Conservation (phyloP, 2,888 invertebrate genomes). For the Seira sanloemensis region DNA sequence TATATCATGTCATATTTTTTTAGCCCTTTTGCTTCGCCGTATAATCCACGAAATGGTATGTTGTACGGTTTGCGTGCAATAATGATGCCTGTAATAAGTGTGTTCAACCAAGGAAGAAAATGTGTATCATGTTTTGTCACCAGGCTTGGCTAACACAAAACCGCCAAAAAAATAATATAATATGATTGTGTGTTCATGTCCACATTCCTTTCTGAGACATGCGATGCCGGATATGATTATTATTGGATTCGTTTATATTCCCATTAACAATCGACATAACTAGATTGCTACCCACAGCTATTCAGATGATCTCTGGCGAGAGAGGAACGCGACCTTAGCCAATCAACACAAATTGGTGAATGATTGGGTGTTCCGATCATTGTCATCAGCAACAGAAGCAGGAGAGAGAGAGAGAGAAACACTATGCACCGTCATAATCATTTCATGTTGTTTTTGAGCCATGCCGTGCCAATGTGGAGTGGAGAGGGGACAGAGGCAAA, state of each 20-base stretch:
- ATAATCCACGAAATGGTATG: not conserved
- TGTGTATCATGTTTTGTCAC: slow-evolving; percentile 8
- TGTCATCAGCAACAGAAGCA: slow-evolving; percentile 1
- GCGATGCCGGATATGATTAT: slow-evolving; percentile 6
- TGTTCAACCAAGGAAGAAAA: slow-evolving; percentile 3
- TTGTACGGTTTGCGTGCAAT: not conserved
- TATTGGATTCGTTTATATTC: not conserved
- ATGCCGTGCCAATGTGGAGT: too few relatives aligned
- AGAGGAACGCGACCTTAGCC: slow-evolving; percentile 30
- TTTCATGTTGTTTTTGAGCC: not conserved
- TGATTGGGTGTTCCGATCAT: not conserved
- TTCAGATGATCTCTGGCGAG: not conserved
- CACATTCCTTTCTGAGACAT: not conserved
- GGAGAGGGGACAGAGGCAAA: not conserved
- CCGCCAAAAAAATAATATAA: too few relatives aligned
- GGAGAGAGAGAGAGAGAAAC: too few relatives aligned
- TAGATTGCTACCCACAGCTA: too few relatives aligned
- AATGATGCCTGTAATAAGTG: slow-evolving; percentile 6
- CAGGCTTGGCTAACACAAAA: not conserved
- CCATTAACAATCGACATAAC: not conserved
- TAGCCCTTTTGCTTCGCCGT: not conserved
- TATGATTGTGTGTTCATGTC: slow-evolving; percentile 3
- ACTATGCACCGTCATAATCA: not conserved
- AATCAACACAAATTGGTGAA: slow-evolving; percentile 28
- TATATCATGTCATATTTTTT: slow-evolving; percentile 10